phyloP scores from a whole-genome alignment of 2,888 invertebrate species.

The Cepaea hortensis region DNA sequence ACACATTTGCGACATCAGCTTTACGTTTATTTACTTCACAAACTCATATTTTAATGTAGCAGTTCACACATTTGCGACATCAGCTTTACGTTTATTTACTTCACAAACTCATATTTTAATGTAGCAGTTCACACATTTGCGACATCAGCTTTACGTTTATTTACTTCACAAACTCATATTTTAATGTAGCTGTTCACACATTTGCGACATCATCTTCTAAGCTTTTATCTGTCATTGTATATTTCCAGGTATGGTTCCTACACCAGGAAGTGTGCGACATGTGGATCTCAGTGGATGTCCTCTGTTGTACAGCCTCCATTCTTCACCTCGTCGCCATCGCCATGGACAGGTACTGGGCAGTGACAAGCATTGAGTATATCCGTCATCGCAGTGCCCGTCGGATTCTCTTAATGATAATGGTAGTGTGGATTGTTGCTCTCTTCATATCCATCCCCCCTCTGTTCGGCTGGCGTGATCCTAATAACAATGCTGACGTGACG shows the following conservation, averaged over 20 bases:
- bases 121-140: no score
- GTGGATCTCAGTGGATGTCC: conserved; percentile 98
- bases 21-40: no score
- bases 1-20: no score
- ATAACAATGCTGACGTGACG: conserved; percentile 63
- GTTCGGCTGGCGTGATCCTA: conserved; percentile 78
- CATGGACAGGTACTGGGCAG: conserved; percentile 98
- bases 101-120: no score
- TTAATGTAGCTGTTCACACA: no score
- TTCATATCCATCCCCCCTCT: conserved; percentile 95
- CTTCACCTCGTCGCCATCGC: conserved; percentile 97
- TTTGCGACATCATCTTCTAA: no score
- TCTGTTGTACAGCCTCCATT: conserved; percentile 97
- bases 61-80: no score
- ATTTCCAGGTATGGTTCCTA: conserved; percentile 83
- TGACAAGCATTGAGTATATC: conserved; percentile 97
- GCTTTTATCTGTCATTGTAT: neutral
- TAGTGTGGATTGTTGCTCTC: conserved; percentile 94
- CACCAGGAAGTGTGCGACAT: conserved; percentile 92
- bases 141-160: no score
- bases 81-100: no score
- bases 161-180: no score
- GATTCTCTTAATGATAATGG: conserved; percentile 90
- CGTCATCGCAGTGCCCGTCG: conserved; percentile 88
- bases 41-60: no score